Evolutionary conservation across 2,797 vertebrate species (phyloP).

Genomic region (Cyprinodon diabolis): DNA sequence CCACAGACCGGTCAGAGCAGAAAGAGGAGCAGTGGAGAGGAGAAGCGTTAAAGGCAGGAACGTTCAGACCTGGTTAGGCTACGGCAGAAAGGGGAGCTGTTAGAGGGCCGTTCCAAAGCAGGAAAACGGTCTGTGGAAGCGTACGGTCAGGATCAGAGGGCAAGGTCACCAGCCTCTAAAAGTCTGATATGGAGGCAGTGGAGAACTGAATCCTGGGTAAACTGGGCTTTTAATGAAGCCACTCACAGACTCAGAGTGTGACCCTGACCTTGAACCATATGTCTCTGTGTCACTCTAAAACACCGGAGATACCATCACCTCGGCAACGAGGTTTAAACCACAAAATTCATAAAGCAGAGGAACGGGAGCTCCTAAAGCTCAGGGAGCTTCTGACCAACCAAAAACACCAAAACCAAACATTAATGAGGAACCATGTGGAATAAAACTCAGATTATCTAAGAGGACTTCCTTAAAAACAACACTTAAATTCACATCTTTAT

Average conservation of each 20-base stretch:
- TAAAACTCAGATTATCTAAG: no score
- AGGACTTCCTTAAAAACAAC: no score
- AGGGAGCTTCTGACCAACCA: not conserved
- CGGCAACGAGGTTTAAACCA: not conserved
- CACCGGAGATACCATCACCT: not conserved
- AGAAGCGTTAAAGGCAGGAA: conserved; percentile 51
- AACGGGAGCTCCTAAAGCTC: not conserved
- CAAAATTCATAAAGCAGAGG: no score
- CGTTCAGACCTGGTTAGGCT: conserved; percentile 20
- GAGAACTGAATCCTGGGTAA: not conserved
- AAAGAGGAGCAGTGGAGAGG: conserved; percentile 31
- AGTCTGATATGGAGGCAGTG: accelerated
- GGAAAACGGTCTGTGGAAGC: conserved; percentile 64
- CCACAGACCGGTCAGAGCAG: conserved; percentile 73
- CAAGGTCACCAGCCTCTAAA: conserved; percentile 45
- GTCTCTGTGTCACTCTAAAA: conserved; percentile 65
- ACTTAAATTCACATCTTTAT: no score
- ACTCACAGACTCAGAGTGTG: conserved; percentile 19
- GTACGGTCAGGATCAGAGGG: conserved; percentile 39
- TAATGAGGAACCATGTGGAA: no score
- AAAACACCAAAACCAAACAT: conserved; percentile 12
- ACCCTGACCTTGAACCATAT: conserved; percentile 64
- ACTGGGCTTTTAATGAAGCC: not conserved
- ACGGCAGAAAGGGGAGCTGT: conserved; percentile 44
- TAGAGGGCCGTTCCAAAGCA: conserved; percentile 63